phyloP scores from a whole-genome alignment of 1,140 invertebrate species.

The Trichonephila inaurata region DNA sequence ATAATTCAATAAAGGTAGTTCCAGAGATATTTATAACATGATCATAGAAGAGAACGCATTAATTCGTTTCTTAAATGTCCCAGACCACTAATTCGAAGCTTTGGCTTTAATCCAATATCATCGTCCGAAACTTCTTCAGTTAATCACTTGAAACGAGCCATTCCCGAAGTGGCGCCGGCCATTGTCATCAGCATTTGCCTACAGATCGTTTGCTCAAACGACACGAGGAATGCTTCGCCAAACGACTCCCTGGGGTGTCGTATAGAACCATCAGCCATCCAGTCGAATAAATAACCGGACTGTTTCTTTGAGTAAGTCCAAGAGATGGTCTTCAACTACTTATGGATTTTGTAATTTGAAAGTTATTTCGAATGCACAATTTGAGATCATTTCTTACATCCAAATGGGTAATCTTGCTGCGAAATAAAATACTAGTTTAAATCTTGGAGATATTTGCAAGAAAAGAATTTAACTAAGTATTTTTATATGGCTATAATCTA shows the following conservation, averaged over 20 bases:
- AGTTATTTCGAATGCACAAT: not conserved
- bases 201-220: not conserved
- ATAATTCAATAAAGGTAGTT: not conserved
- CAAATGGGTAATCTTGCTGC: no score
- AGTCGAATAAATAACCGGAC: not conserved
- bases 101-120: not conserved
- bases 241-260: conserved; percentile 7
- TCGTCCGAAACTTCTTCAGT: not conserved
- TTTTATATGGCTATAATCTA: no score
- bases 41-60: not conserved
- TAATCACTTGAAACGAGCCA: not conserved
- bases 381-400: not conserved
- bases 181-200: conserved; percentile 4
- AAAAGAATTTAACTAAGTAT: no score
- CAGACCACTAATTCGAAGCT: not conserved
- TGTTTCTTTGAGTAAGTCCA: not conserved
- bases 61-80: not conserved
- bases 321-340: not conserved
- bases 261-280: not conserved
- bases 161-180: not conserved
- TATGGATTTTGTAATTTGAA: not conserved
- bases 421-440: no score
- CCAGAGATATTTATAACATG: not conserved
- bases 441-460: no score
- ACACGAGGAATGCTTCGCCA: not conserved